Evolutionary conservation across 1,140 invertebrate genomes (phyloP).

Genomic region (Aphaenogaster rudis): DNA sequence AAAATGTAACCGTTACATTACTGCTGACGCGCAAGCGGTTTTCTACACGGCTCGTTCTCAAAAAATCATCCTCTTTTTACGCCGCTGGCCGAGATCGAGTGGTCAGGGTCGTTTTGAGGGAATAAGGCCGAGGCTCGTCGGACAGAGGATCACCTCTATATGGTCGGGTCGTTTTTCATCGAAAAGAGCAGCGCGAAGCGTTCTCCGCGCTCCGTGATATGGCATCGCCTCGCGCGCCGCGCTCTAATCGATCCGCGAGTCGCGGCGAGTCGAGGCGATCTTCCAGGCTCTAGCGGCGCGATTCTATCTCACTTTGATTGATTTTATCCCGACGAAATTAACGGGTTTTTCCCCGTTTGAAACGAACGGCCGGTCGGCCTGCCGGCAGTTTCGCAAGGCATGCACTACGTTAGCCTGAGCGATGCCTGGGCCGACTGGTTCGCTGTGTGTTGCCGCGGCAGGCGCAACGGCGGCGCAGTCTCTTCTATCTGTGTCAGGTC

Average conservation of each 20-base stretch:
- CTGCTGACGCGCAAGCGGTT: background rate
- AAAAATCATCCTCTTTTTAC: slow-evolving; percentile 17
- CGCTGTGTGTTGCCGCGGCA: slow-evolving; percentile 42
- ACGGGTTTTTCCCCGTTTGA: slow-evolving; percentile 71
- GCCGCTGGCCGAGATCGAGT: slow-evolving; percentile 48
- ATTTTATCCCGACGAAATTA: slow-evolving; percentile 70
- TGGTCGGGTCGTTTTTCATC: slow-evolving; percentile 59
- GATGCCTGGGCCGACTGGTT: slow-evolving; percentile 59
- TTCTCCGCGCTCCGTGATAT: slow-evolving; percentile 38
- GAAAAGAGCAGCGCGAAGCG: slow-evolving; percentile 43
- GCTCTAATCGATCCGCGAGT: slow-evolving; percentile 45
- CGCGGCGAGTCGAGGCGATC: slow-evolving; percentile 28
- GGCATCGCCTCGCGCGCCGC: slow-evolving; percentile 26
- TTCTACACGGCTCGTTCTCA: background rate
- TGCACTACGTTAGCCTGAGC: slow-evolving; percentile 44
- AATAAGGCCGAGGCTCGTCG: slow-evolving; percentile 58
- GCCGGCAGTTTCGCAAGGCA: slow-evolving; percentile 74
- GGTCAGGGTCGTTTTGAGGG: slow-evolving; percentile 55
- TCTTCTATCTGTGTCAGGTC: slow-evolving; percentile 86
- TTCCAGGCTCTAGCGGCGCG: slow-evolving; percentile 25
- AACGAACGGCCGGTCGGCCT: slow-evolving; percentile 56
- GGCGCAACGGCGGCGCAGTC: slow-evolving; percentile 63
- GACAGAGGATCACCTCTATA: slow-evolving; percentile 56
- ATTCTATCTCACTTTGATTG: slow-evolving; percentile 47
- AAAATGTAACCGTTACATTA: background rate